Conservation (phyloP, 2,113 vertebrate species). For the Charina bottae region DNA sequence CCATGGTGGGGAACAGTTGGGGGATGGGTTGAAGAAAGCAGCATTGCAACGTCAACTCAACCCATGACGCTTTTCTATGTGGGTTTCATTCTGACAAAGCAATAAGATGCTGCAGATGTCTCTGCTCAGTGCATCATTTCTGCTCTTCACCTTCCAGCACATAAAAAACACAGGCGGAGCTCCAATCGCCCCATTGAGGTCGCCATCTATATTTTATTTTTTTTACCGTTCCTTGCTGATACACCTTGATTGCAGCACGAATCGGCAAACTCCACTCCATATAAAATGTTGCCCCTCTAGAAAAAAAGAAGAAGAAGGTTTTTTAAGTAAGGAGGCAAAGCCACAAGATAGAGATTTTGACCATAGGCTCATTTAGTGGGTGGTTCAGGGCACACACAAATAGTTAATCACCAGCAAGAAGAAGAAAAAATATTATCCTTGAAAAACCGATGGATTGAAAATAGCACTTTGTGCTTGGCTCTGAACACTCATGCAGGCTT, state of each 20-base stretch:
- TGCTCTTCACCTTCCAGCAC: background rate
- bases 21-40: too few relatives aligned
- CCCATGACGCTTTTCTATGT: too few relatives aligned
- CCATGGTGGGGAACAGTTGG: too few relatives aligned
- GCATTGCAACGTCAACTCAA: too few relatives aligned
- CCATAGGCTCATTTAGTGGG: background rate
- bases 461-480: too few relatives aligned
- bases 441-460: too few relatives aligned
- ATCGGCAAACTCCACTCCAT: background rate
- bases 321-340: background rate
- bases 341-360: background rate
- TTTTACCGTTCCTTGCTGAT: background rate
- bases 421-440: too few relatives aligned
- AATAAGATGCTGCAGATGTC: background rate
- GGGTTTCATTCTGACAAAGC: too few relatives aligned
- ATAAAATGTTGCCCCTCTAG: background rate
- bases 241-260: background rate
- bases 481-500: too few relatives aligned
- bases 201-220: background rate
- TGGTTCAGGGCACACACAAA: background rate
- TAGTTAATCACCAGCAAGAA: background rate
- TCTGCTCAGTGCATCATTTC: background rate
- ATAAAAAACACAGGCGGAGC: background rate
- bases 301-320: background rate
- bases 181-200: background rate